Base-by-base conservation (phyloP, 2,888 invertebrate species). In the Hemistola chrysoprasaria region DNA sequence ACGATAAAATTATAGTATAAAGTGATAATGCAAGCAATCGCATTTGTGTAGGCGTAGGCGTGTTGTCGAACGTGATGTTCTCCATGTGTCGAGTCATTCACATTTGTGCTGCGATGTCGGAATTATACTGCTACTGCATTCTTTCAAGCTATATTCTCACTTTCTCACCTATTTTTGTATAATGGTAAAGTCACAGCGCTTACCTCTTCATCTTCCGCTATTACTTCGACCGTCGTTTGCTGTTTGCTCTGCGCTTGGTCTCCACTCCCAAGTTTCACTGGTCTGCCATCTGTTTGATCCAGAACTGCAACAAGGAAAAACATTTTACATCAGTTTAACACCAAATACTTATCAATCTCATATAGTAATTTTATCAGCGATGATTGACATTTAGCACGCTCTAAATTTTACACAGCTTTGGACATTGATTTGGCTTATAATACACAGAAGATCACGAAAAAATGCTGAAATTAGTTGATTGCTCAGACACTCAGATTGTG, bases 181-280 rank as follows among this genome's bases (percentile, higher is more conserved):
- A n/a, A n/a, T n/a, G n/a, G n/a, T n/a, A n/a, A n/a, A n/a, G n/a
- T n/a, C n/a, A n/a, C n/a, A n/a, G n/a, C 2, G 24, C 25, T 57
- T 65, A 86, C 87, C 81, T 85, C 85, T 51, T 88, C 86, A 52
- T 87, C 87, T 59, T 85, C 87, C 11, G 79, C 66, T 55, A 83
- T 78, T 51, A 78, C 74, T 49, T 85, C 86, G 41, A 79, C 71
- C 5, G 80, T 70, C n/a, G 82, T 65, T 39, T 74, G 73, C 44
- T 78, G 82, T 50, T 66, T 72, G 47, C 59, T 67, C 47, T 80
- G 81, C 23, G 74, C 49, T 46, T 69, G 74, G 34, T 86, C 87
- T n/a, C 66, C 64, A 25, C 67, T 61, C 57, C 65, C 75, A 38
- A 68, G 55, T 56, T 77, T 83, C 41, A 65, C 65, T 28, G 78